Percentiles rank a stretch among this genome's conserved stretches.
Conservation (phyloP, 1,140 invertebrate genomes). For the Caerostris extrusa region DNA sequence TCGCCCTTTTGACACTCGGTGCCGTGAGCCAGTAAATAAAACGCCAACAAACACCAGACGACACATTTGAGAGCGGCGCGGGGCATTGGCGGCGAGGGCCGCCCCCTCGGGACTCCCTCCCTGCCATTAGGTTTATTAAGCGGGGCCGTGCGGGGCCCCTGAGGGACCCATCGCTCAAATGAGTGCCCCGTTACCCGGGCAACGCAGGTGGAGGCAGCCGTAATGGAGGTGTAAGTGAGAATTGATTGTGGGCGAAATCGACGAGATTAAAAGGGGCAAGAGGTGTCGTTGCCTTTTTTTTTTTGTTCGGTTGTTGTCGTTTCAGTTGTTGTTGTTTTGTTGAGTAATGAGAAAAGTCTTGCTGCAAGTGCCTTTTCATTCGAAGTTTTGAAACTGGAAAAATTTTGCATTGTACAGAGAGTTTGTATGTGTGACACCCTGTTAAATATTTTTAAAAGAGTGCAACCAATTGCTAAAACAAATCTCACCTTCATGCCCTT, state of each 20-base stretch:
- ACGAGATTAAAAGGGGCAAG: constrained; percentile 34
- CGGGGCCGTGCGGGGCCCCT: constrained; percentile 36
- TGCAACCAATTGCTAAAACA: too few species aligned
- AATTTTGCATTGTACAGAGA: too few species aligned
- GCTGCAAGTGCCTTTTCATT: not conserved
- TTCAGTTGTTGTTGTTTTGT: not conserved
- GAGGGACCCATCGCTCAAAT: constrained; percentile 63
- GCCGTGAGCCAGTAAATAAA: not conserved
- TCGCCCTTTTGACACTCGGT: too few species aligned
- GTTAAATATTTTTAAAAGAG: too few species aligned
- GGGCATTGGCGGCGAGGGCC: not conserved
- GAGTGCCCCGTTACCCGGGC: constrained; percentile 28
- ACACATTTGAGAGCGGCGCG: not conserved
- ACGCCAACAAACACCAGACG: constrained; percentile 1
- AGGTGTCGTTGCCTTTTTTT: not conserved
- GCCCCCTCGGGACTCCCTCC: constrained; percentile 7
- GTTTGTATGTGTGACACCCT: too few species aligned
- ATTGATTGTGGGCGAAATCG: constrained; percentile 62
- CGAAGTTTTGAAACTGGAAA: too few species aligned
- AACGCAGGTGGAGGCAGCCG: constrained; percentile 7
- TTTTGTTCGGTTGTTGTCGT: not conserved
- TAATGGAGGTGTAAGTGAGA: constrained; percentile 65
- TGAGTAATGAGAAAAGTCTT: not conserved
- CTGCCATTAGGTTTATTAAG: constrained; percentile 76
- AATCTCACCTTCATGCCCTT: too few species aligned